Conservation (phyloP, 1,140 invertebrate species). For the Brachionus koreanus region DNA sequence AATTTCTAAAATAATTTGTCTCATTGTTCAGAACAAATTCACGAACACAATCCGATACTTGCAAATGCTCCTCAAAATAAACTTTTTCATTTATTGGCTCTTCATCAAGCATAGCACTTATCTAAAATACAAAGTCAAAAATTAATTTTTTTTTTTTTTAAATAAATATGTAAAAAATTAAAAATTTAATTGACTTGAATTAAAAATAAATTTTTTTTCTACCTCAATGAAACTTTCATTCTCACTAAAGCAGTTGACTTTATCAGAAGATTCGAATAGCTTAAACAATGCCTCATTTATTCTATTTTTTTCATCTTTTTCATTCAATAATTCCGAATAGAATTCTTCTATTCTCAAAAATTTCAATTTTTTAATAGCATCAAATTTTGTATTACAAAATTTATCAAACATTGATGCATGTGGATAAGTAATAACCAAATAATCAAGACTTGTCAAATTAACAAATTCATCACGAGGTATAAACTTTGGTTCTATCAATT, state of each 20-base stretch:
- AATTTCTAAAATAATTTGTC: background rate
- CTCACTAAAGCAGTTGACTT: background rate
- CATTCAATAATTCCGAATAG: background rate
- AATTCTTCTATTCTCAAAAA: background rate
- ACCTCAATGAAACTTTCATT: background rate
- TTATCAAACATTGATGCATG: background rate
- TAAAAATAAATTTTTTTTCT: background rate
- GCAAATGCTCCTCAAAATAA: background rate
- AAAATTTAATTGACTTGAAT: background rate
- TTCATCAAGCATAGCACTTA: background rate
- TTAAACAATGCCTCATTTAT: background rate
- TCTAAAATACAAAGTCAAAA: background rate
- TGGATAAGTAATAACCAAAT: background rate
- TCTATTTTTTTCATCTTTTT: background rate
- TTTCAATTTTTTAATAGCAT: background rate
- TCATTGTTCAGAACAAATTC: background rate
- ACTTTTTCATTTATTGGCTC: background rate
- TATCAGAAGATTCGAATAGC: background rate
- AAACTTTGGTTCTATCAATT: background rate
- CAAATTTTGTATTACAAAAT: background rate
- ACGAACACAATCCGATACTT: background rate
- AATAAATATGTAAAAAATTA: background rate
- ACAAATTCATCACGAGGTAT: background rate
- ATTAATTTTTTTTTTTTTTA: background rate
- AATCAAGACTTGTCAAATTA: conserved; percentile 4